Percentiles rank a stretch among this genome's conserved stretches.
Evolutionary conservation across 1,140 invertebrate genomes (phyloP).

Genomic region (Melanaphis sacchari): DNA sequence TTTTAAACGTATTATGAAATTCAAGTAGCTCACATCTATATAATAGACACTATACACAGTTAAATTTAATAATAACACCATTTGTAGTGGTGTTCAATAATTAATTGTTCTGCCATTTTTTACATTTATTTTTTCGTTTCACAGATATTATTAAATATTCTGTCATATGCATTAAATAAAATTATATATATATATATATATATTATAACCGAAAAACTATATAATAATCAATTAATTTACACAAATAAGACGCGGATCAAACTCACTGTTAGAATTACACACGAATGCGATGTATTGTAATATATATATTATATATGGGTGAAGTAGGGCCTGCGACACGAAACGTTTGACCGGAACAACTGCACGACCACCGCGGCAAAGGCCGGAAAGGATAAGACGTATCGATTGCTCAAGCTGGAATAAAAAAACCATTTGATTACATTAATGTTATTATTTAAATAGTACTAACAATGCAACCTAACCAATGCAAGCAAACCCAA

Average conservation of each 20-base stretch:
- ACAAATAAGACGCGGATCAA: not conserved
- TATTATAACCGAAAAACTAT: not conserved
- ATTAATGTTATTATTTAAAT: not conserved
- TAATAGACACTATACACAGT: no score
- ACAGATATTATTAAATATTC: not conserved
- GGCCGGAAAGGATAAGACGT: constrained; percentile 18
- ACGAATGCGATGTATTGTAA: not conserved
- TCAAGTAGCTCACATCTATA: no score
- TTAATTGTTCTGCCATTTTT: no score
- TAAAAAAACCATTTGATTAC: not conserved
- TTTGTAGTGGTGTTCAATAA: no score
- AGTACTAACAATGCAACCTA: no score
- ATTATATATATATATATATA: no score
- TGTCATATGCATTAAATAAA: not conserved
- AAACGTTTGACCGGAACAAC: constrained; percentile 30
- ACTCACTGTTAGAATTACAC: not conserved
- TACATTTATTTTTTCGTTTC: no score
- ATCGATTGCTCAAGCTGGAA: not conserved
- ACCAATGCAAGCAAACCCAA: not conserved
- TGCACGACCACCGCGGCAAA: not conserved
- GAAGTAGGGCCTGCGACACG: not conserved
- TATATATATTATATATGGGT: not conserved
- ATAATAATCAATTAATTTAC: not conserved
- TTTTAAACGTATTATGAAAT: no score
- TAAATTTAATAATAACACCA: no score